Conservation (phyloP, 2,797 vertebrate genomes). For the Channa striata region DNA sequence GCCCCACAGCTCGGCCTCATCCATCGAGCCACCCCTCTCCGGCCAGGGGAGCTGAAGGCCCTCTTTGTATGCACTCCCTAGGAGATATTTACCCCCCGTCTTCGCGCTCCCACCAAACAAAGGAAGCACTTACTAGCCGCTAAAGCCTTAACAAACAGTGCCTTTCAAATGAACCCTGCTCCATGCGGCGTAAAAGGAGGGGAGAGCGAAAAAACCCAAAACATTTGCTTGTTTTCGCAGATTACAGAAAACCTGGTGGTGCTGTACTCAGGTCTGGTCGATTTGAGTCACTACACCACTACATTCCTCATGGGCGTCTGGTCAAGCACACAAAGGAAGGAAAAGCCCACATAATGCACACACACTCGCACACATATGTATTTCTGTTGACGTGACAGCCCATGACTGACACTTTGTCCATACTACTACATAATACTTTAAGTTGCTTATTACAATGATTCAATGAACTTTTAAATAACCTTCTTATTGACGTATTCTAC, state of each 20-base stretch:
- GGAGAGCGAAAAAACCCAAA: conserved; percentile 68
- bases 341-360: background rate
- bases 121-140: conserved; percentile 86
- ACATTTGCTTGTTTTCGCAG: conserved; percentile 75
- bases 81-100: conserved; percentile 84
- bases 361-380: conserved; percentile 10
- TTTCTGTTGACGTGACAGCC: background rate
- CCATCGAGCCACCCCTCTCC: conserved; percentile 77
- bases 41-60: conserved; percentile 83
- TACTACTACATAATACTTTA: background rate
- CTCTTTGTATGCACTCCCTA: conserved; percentile 83
- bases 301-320: conserved; percentile 24
- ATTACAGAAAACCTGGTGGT: conserved; percentile 74
- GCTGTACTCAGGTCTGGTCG: conserved; percentile 42
- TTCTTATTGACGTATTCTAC: too few relatives aligned
- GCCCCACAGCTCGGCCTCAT: conserved; percentile 76
- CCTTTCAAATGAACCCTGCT: conserved; percentile 83
- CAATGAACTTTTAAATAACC: too few relatives aligned
- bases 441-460: too few relatives aligned
- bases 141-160: conserved; percentile 86
- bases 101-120: conserved; percentile 79
- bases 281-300: conserved; percentile 27
- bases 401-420: background rate
- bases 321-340: background rate
- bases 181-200: conserved; percentile 70